Conservation (phyloP, 2,888 invertebrate species). For the Tinea pellionella region DNA sequence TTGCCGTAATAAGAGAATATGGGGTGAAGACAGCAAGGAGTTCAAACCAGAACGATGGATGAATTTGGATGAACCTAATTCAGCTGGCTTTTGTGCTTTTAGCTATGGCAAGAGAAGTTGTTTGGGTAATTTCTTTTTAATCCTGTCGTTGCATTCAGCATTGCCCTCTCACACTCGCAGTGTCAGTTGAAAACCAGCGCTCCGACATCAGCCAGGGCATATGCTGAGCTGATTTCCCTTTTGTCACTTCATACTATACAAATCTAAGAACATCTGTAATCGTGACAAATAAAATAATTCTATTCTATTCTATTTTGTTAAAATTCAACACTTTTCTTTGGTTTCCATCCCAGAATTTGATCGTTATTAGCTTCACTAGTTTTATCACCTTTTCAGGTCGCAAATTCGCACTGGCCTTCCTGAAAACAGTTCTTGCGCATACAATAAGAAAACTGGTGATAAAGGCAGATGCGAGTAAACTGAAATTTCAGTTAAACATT, state of each 20-base stretch:
- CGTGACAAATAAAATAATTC: too few relatives aligned
- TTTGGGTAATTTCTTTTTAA: constrained; percentile 35
- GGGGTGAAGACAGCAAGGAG: constrained; percentile 18
- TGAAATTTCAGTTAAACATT: constrained; percentile 35
- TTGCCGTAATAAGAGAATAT: constrained; percentile 28
- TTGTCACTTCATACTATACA: too few relatives aligned
- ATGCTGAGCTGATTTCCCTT: too few relatives aligned
- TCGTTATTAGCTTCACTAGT: neutral
- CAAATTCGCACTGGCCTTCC: constrained; percentile 37
- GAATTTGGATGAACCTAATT: constrained; percentile 17
- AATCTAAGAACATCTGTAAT: too few relatives aligned
- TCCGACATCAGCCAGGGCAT: too few relatives aligned
- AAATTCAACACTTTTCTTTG: too few relatives aligned
- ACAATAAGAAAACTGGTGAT: constrained; percentile 35
- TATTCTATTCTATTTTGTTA: too few relatives aligned
- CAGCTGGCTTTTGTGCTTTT: constrained; percentile 32
- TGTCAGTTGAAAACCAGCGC: too few relatives aligned
- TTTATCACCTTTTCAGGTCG: constrained; percentile 30
- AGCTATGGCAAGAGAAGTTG: constrained; percentile 40
- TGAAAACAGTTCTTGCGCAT: constrained; percentile 39
- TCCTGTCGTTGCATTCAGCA: too few relatives aligned
- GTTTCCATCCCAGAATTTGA: too few relatives aligned
- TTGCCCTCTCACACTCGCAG: too few relatives aligned
- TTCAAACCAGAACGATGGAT: constrained; percentile 25
- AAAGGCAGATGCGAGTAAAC: constrained; percentile 28